Base-by-base conservation (phyloP, 2,113 vertebrate species). In the Cololabis saira region DNA sequence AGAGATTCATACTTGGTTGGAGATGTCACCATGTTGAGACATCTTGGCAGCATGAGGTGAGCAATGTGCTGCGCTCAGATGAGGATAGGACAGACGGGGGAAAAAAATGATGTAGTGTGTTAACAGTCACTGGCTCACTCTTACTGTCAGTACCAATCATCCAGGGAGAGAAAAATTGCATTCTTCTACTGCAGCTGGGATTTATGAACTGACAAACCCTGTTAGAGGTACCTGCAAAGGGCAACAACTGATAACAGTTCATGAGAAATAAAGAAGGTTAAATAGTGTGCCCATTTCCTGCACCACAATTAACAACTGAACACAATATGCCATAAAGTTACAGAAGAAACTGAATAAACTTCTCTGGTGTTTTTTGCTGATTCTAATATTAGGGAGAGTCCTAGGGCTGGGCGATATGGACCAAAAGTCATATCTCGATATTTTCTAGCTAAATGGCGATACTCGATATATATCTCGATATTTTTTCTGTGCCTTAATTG, bases 11-110 rank as follows among this genome's bases (percentile, higher is more conserved):
- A 59, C 77, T 60, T 82, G 61, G 69, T 59, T 53, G 18, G 61
- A 60, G 12, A 63, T 76, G 81, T 81, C 85, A 80, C 61, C 72
- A 78, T 81, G 81, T 80, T 89, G 80, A 90, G 67, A 83, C 79
- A 80, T 74, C 71, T 82, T 81, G 81, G 81, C 84, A 74, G 67
- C 27, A 22, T 71, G 53, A 72, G 42, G 40, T 81, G 71, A 83
- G 60, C 12, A 57, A 83, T 82, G 73, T 70, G 47, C 61, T 70
- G 72, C 73, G 66, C 33, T 67, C 53, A 55, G 66, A 71, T 52
- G 57, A 58, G 37, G 61, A 56, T 54, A 45, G 58, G 59, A 53
- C 27, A 30, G 33, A 59, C 52, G 24, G 22, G 5, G 30, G n/a
- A 19, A 10, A 30, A 70, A 73, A 33, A 18, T 54, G 50, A 71